Base-by-base conservation (phyloP, 2,888 invertebrate genomes). In the Athalia circularis region DNA sequence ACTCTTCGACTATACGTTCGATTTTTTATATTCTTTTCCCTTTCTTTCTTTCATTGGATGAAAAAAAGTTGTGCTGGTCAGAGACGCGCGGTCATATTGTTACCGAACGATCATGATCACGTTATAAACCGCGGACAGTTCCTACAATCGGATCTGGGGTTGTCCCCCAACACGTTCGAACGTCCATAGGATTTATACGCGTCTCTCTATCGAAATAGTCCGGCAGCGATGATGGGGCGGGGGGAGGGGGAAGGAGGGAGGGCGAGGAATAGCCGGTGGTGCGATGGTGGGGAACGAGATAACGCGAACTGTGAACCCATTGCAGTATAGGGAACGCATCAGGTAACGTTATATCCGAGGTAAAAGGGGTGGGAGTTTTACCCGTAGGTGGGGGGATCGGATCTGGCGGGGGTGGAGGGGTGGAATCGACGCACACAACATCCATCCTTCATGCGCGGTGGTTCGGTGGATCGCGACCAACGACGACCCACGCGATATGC, bases 401-500 rank as follows among this genome's bases (percentile, higher is more conserved):
- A 29, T 0, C 2, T 29, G 29, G 29, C 29, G 29, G 29, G 29
- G 29, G 45, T 43, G 11, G n/a, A 64, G 43, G 29, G 45, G 64
- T 43, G 64, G 15, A 64, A 65, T 65, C 65, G 47, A 65, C 47
- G 65, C 48, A 65, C 65, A 48, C 48, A 13, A 65, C 65, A 48
- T 48, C 65, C 65, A 65, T 65, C 65, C 47, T 65, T 65, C n/a
- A 29, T 65, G 65, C 65, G 65, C 65, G 65, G n/a, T 29, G 13
- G 47, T 65, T 15, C 65, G 48, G 29, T 29, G 29, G 29, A 29
- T 29, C 65, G 65, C 65, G 65, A 65, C 65, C 47, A 65, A 65
- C 65, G 29, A 29, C 29, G 29, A 29, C 29, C 29, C 29, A 29
- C 29, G 29, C 29, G 29, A 29, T 29, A 29, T 29, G 29, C 29